A percentile compares a stretch with the other conserved stretches of the same genome.
Conservation (phyloP, 2,113 vertebrate species). For the Entomyzon cyanotis region DNA sequence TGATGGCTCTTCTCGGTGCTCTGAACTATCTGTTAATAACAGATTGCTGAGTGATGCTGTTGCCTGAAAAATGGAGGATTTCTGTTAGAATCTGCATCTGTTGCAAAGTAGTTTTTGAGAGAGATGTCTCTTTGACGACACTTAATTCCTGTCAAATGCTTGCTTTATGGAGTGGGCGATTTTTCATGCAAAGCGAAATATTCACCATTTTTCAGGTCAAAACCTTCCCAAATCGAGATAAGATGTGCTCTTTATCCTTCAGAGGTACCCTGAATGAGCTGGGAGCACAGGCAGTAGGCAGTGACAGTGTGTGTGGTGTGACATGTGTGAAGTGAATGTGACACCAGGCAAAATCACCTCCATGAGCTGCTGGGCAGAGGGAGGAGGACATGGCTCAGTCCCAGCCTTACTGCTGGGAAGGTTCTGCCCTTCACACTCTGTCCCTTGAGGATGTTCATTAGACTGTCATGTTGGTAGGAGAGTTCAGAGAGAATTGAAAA, state of each 20-base stretch:
- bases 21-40: not conserved
- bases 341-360: not conserved
- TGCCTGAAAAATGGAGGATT: not conserved
- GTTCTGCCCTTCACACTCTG: not conserved
- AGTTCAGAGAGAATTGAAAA: slow-evolving; percentile 18
- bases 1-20: not conserved
- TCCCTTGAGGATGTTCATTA: not conserved
- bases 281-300: not conserved
- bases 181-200: not conserved
- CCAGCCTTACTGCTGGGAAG: not conserved
- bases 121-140: not conserved
- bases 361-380: not conserved
- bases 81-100: not conserved
- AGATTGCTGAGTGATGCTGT: not conserved
- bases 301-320: not conserved
- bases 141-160: not conserved
- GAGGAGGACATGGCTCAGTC: not conserved
- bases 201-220: not conserved
- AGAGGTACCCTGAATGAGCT: not conserved
- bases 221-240: not conserved
- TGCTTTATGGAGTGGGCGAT: not conserved
- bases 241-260: not conserved
- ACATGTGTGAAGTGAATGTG: not conserved
- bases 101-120: not conserved
- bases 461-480: not conserved